A percentile compares a stretch with the other conserved stretches of the same genome.
phyloP scores from a whole-genome alignment of 2,797 vertebrate species.

The Emys orbicularis region DNA sequence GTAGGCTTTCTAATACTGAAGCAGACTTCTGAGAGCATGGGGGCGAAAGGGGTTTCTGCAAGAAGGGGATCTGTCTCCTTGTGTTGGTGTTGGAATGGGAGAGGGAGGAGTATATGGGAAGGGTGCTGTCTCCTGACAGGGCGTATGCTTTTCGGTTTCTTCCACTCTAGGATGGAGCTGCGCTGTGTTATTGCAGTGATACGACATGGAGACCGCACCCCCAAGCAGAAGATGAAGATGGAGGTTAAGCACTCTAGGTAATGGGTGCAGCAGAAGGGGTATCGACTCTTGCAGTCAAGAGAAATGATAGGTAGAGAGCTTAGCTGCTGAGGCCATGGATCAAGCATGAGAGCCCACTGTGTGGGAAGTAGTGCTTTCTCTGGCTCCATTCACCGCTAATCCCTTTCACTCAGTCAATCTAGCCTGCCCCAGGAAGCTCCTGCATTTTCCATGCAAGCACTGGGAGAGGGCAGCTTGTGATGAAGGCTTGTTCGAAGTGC shows the following conservation, averaged over 20 bases:
- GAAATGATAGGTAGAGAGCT: not conserved
- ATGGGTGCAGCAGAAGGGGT: not conserved
- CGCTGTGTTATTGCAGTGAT: constrained; percentile 98
- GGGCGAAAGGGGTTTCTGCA: not conserved
- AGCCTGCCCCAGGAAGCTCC: not conserved
- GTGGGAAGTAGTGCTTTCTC: not conserved
- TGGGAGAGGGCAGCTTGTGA: not conserved
- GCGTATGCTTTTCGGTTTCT: not conserved
- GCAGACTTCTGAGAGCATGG: not conserved
- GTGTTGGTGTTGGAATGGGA: not conserved
- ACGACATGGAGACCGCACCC: constrained; percentile 96
- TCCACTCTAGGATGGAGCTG: constrained; percentile 93
- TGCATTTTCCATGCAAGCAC: not conserved
- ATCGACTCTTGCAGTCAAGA: not conserved
- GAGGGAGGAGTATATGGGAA: too few relatives aligned
- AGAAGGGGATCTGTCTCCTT: not conserved
- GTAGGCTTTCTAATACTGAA: not conserved
- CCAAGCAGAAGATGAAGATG: constrained; percentile 99
- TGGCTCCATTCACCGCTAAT: not conserved
- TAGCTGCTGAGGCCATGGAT: not conserved
- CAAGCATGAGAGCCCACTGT: not conserved
- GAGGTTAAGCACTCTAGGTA: constrained; percentile 96
- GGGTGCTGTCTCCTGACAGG: too few relatives aligned
- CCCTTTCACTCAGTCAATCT: not conserved
- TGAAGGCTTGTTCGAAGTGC: not conserved